Percentiles rank a stretch among this genome's conserved stretches.
Conservation (phyloP, 2,888 invertebrate species). For the Melipona bicolor region DNA sequence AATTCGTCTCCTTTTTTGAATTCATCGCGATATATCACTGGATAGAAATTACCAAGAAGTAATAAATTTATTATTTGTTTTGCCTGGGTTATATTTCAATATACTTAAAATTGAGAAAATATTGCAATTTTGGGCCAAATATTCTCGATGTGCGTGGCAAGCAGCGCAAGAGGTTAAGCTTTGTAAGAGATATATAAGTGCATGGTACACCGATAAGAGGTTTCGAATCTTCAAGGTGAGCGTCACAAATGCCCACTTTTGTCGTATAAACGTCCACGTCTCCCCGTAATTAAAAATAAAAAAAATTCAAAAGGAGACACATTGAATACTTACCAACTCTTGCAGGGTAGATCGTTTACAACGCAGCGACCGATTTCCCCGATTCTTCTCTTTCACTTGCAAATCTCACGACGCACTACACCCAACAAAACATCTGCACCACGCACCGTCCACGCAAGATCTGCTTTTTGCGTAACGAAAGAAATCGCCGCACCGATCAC, state of each 20-base stretch:
- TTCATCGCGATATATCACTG: too few species aligned
- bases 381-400: conserved; percentile 18
- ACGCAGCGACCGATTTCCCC: neutral
- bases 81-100: too few species aligned
- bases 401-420: conserved; percentile 12
- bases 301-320: neutral
- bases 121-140: too few species aligned
- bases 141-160: too few species aligned
- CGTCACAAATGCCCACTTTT: neutral
- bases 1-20: too few species aligned
- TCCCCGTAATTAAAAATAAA: conserved; percentile 27
- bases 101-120: too few species aligned
- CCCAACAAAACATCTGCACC: neutral
- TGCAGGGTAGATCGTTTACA: neutral
- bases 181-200: conserved; percentile 22
- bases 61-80: too few species aligned
- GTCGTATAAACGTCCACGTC: conserved; percentile 31
- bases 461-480: neutral
- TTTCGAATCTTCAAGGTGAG: conserved; percentile 21
- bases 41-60: too few species aligned
- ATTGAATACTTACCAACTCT: conserved; percentile 26
- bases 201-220: conserved; percentile 33
- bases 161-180: neutral
- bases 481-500: too few species aligned
- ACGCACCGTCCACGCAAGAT: neutral